These are phyloP conservation scores for Montipora sp. DNA, from an alignment of 64 coral and sea anemone species.

Conservation along the genomic window DNA sequence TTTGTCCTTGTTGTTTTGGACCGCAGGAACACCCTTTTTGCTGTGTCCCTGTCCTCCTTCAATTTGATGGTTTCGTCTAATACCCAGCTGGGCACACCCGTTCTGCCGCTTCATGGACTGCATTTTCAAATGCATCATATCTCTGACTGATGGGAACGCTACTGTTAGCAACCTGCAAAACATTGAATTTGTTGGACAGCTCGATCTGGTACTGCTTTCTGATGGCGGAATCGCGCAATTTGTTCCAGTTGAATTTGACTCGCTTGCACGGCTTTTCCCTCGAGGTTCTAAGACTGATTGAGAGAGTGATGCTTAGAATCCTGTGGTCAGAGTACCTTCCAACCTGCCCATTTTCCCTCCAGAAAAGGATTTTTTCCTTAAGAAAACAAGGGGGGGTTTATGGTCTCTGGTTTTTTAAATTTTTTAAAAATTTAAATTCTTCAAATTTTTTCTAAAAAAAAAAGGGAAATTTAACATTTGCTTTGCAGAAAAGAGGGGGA, in stretches of 20 bases:
- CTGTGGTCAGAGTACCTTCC: slow-evolving; percentile 54
- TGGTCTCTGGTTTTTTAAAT: too few species aligned
- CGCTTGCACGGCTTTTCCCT: slow-evolving; percentile 3
- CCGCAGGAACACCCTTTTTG: too few species aligned
- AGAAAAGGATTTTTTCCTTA: too few species aligned
- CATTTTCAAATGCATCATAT: background rate
- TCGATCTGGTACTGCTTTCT: slow-evolving; percentile 1
- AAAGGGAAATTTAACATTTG: too few species aligned
- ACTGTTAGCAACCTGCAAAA: background rate
- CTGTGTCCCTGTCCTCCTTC: too few species aligned
- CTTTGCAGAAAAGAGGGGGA: too few species aligned
- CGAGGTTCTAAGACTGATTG: background rate
- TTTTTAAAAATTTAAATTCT: too few species aligned
- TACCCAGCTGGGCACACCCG: background rate
- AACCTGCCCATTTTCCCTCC: too few species aligned
- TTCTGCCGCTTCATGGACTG: slow-evolving; percentile 2
- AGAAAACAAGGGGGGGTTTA: too few species aligned
- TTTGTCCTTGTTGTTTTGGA: too few species aligned
- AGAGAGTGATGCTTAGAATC: slow-evolving; percentile 17
- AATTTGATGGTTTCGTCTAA: background rate
- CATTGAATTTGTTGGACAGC: background rate
- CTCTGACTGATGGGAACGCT: background rate
- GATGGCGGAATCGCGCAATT: slow-evolving; percentile 9
- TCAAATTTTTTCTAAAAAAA: too few species aligned
- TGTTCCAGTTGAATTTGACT: slow-evolving; percentile 41